These are phyloP conservation scores for Drosophila santomea DNA, from an alignment of 1,140 invertebrate species.

Conservation along the genomic window DNA sequence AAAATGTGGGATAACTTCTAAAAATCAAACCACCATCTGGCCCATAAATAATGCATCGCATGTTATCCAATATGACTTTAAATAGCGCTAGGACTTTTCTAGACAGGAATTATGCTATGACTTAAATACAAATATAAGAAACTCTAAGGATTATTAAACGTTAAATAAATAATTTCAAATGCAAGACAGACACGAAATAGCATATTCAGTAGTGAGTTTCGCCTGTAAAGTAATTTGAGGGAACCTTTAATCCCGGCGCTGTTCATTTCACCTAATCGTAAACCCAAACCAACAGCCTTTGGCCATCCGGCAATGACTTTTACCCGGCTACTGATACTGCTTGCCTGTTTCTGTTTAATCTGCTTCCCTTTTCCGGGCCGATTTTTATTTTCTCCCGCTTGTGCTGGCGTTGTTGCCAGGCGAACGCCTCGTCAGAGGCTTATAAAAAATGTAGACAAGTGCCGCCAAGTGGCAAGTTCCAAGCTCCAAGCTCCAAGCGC, in stretches of 20 bases:
- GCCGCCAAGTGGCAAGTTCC: slow-evolving; percentile 21
- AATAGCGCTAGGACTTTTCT: too few relatives aligned
- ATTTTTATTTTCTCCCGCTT: slow-evolving; percentile 9
- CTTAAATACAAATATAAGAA: neutral
- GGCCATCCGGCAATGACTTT: slow-evolving; percentile 39
- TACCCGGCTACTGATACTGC: slow-evolving; percentile 10
- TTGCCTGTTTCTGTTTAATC: slow-evolving; percentile 41
- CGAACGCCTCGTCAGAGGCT: slow-evolving; percentile 48
- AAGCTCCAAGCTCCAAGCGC: neutral
- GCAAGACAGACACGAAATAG: slow-evolving; percentile 6
- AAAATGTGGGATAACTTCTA: neutral
- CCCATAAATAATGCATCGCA: too few relatives aligned
- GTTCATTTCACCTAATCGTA: slow-evolving; percentile 5
- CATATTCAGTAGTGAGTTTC: neutral
- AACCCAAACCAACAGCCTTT: slow-evolving; percentile 16
- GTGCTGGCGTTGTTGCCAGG: slow-evolving; percentile 12
- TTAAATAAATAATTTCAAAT: neutral
- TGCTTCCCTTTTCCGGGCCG: slow-evolving; percentile 27
- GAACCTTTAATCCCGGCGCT: slow-evolving; percentile 18
- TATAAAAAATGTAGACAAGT: slow-evolving; percentile 68
- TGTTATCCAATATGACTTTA: neutral
- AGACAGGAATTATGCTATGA: neutral
- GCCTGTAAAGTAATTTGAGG: slow-evolving; percentile 59
- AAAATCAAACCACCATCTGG: neutral
- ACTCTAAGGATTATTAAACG: neutral